Percentiles rank a stretch among this genome's conserved stretches.
phyloP scores from a whole-genome alignment of 53 echinoderm and acorn worm species.

The Luidia sarsii region DNA sequence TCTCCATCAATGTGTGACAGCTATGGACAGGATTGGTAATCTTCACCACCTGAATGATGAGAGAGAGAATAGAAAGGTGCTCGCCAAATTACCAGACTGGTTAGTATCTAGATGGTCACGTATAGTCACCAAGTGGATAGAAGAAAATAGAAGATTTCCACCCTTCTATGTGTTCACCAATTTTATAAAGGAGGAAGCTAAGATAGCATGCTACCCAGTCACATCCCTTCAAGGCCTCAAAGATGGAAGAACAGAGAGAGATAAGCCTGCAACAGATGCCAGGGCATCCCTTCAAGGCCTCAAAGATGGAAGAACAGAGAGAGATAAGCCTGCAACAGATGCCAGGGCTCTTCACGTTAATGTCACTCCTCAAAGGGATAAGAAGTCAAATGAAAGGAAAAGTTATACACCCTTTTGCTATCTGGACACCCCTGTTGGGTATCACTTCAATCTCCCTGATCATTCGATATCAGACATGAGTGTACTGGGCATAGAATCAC shows the following conservation, averaged over 20 bases:
- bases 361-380: not conserved
- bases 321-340: no score
- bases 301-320: not conserved
- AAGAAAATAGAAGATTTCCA: conserved; percentile 1
- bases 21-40: conserved; percentile 38
- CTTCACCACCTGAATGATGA: conserved; percentile 29
- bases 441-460: no score
- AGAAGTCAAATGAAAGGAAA: not conserved
- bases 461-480: no score
- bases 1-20: conserved; percentile 27
- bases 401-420: no score
- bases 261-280: not conserved
- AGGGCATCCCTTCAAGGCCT: not conserved
- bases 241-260: no score
- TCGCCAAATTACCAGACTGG: conserved; percentile 43
- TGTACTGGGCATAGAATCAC: no score
- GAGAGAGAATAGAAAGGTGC: conserved; percentile 36
- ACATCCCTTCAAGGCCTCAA: not conserved
- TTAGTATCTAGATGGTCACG: conserved; percentile 4
- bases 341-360: not conserved
- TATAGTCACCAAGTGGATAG: not conserved
- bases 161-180: conserved; percentile 20
- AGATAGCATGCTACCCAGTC: conserved; percentile 20
- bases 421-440: no score
- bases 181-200: conserved; percentile 20